Conservation (phyloP, 2,888 invertebrate species). For the Melipona bicolor region DNA sequence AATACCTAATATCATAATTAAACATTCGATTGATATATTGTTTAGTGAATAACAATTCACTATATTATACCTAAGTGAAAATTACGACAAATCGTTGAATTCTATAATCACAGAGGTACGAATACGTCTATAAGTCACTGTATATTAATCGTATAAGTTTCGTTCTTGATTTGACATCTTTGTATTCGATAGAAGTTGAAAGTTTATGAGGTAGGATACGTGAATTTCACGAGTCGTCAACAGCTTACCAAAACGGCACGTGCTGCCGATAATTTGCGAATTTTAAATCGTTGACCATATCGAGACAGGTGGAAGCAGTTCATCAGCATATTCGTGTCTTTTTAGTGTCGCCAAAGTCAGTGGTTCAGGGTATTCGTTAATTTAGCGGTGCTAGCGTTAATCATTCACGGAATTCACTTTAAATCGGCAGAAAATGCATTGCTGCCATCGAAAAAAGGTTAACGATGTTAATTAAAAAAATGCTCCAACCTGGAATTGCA, state of each 20-base stretch:
- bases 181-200: not conserved
- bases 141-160: not conserved
- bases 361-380: not conserved
- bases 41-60: not conserved
- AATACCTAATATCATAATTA: not conserved
- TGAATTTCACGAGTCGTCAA: not conserved
- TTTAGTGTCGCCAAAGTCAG: not conserved
- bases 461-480: conserved; percentile 35
- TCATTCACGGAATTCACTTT: conserved; percentile 5
- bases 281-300: conserved; percentile 75
- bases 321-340: conserved; percentile 55
- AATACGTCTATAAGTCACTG: not conserved
- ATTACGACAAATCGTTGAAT: too few species aligned
- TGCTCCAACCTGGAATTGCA: conserved; percentile 17
- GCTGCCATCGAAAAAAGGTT: conserved; percentile 39
- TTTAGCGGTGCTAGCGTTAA: conserved; percentile 22
- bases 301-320: conserved; percentile 25
- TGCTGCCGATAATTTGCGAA: conserved; percentile 74
- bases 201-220: not conserved
- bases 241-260: conserved; percentile 73
- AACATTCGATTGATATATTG: not conserved
- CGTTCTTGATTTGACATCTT: not conserved
- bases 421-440: conserved; percentile 42
- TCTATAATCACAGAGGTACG: not conserved
- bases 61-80: not conserved